A percentile compares a stretch with the other conserved stretches of the same genome.
Evolutionary conservation across 2,888 invertebrate genomes (phyloP).

Genomic region (Drosophila eohydei): DNA sequence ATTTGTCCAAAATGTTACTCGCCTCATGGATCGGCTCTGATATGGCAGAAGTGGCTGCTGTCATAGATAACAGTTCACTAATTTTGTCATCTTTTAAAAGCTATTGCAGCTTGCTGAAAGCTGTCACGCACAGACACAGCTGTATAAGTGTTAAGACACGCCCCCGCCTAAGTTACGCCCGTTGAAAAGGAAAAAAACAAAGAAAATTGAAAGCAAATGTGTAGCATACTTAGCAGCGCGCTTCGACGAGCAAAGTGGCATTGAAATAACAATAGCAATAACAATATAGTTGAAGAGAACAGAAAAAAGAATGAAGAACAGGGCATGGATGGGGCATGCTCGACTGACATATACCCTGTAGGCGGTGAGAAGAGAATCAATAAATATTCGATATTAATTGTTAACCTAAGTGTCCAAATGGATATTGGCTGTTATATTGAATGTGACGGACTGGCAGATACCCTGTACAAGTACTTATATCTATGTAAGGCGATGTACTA

Average conservation of each 20-base stretch:
- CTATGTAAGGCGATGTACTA: too few species aligned
- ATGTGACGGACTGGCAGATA: neutral
- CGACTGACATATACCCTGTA: slow-evolving; percentile 1
- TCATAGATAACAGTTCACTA: neutral
- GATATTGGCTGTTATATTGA: neutral
- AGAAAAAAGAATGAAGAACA: neutral
- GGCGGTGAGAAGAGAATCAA: neutral
- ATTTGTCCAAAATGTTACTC: too few species aligned
- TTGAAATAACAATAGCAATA: slow-evolving; percentile 67
- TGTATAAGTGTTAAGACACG: neutral
- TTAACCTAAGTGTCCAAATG: neutral
- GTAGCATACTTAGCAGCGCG: slow-evolving; percentile 71
- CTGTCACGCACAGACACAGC: slow-evolving; percentile 3
- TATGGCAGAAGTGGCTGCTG: neutral
- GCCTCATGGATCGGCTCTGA: neutral
- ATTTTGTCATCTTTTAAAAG: slow-evolving; percentile 9
- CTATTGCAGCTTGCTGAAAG: slow-evolving; percentile 8
- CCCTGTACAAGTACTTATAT: neutral
- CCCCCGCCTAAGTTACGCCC: slow-evolving; percentile 5
- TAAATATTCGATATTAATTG: neutral
- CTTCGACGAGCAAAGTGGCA: slow-evolving; percentile 64
- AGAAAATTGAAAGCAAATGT: slow-evolving; percentile 61
- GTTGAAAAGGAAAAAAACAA: slow-evolving; percentile 33
- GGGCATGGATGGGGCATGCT: neutral
- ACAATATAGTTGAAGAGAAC: slow-evolving; percentile 27